A percentile compares a stretch with the other conserved stretches of the same genome.
Evolutionary conservation across 2,113 vertebrate genomes (phyloP).

Genomic region (Eudyptes chrysolophus): DNA sequence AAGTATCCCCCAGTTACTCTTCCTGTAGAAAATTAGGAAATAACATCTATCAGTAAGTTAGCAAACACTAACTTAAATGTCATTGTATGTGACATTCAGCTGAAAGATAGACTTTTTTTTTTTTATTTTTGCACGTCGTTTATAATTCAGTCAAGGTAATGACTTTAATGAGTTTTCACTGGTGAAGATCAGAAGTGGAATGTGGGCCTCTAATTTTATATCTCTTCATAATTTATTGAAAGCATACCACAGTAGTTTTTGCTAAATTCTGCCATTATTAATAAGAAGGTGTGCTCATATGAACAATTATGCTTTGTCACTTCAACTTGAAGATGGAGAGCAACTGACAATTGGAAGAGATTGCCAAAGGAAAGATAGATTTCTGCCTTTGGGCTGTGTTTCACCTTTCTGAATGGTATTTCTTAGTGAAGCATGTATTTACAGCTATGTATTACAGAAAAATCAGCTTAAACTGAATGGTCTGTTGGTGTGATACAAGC

Average conservation of each 20-base stretch:
- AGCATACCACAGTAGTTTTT: not conserved
- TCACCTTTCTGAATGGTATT: not conserved
- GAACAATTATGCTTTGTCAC: not conserved
- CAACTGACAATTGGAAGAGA: not conserved
- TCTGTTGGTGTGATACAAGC: not conserved
- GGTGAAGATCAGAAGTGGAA: not conserved
- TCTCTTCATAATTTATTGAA: not conserved
- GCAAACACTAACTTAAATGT: not conserved
- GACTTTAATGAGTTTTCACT: not conserved
- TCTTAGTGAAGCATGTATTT: not conserved
- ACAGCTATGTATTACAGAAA: not conserved
- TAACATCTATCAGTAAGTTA: not conserved
- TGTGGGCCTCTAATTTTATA: not conserved
- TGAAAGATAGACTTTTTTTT: not conserved
- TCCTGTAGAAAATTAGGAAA: not conserved
- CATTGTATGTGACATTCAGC: not conserved
- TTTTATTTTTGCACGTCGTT: accelerated
- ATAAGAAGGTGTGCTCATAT: not conserved
- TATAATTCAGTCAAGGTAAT: not conserved
- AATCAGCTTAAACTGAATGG: not conserved
- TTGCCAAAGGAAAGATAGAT: not conserved
- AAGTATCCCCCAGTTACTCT: not conserved
- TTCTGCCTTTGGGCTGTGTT: not conserved
- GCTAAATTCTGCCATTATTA: not conserved
- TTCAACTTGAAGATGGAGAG: not conserved